Percentiles rank a stretch among this genome's conserved stretches.
Evolutionary conservation across 2,797 vertebrate genomes (phyloP).

Genomic region (Coregonus sp.): DNA sequence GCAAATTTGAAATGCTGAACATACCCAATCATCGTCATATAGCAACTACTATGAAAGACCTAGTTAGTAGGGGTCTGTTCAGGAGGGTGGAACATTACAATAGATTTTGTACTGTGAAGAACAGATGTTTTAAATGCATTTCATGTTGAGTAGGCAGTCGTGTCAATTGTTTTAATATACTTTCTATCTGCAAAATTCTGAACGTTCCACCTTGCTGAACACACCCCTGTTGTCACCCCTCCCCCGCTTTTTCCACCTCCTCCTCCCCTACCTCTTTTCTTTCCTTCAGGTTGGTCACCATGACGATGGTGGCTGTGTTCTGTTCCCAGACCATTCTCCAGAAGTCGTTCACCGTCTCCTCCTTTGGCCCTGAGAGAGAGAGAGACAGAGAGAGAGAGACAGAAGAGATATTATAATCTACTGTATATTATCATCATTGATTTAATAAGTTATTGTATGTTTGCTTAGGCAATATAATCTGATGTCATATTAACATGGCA

Average conservation of each 20-base stretch:
- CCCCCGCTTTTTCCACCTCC: neutral
- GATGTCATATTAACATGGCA: neutral
- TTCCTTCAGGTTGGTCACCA: constrained; percentile 99
- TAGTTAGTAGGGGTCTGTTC: neutral
- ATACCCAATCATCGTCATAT: too few species aligned
- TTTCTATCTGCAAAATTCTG: neutral
- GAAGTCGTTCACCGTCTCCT: constrained; percentile 97
- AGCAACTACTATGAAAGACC: neutral
- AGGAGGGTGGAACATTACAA: neutral
- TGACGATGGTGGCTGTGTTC: constrained; percentile 96
- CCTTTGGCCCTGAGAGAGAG: constrained; percentile 86
- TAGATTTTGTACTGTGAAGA: neutral
- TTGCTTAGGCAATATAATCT: neutral
- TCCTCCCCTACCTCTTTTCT: constrained; percentile 86
- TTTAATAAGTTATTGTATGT: neutral
- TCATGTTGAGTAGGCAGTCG: neutral
- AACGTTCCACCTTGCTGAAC: neutral
- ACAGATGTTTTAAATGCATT: neutral
- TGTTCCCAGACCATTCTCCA: constrained; percentile 99
- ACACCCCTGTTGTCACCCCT: neutral
- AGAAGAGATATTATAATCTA: neutral
- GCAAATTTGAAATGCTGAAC: neutral
- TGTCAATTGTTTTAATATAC: neutral
- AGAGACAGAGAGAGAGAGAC: constrained; percentile 20
- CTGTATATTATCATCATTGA: neutral